A percentile compares a stretch with the other conserved stretches of the same genome.
phyloP scores from a whole-genome alignment of 2,113 vertebrate species.

The Pipa parva region DNA sequence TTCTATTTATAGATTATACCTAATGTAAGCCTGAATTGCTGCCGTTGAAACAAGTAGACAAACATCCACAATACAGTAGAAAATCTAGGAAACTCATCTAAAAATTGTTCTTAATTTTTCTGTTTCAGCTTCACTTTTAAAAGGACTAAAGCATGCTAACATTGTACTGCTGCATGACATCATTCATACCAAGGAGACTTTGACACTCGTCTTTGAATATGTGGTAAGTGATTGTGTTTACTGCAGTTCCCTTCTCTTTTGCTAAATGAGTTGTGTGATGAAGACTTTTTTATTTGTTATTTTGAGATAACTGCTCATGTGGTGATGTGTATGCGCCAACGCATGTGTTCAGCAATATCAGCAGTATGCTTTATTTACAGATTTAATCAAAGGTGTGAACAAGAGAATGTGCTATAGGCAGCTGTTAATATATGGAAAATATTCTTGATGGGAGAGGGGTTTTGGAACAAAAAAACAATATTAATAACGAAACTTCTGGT shows the following conservation, averaged over 20 bases:
- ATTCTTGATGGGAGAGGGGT: neutral
- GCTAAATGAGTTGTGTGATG: no score
- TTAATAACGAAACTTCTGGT: neutral
- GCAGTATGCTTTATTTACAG: neutral
- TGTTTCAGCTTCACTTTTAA: constrained; percentile 87
- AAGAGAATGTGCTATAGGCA: neutral
- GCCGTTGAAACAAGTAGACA: no score
- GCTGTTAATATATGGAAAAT: neutral
- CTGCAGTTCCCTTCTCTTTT: neutral
- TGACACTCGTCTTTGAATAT: constrained; percentile 96
- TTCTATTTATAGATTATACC: no score
- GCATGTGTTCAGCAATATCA: neutral
- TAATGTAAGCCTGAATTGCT: no score
- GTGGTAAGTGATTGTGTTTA: constrained; percentile 78
- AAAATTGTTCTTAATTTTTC: neutral
- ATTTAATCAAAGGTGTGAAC: neutral
- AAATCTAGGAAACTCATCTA: no score
- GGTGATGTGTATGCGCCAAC: neutral
- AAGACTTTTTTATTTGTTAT: neutral
- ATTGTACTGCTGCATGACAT: constrained; percentile 97
- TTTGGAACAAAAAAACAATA: no score
- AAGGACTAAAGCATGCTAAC: constrained; percentile 94
- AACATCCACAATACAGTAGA: no score
- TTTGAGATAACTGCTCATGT: neutral
- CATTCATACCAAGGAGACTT: constrained; percentile 96